Evolutionary conservation across 2,797 vertebrate species (phyloP).

Genomic region (Syngnathus acus): DNA sequence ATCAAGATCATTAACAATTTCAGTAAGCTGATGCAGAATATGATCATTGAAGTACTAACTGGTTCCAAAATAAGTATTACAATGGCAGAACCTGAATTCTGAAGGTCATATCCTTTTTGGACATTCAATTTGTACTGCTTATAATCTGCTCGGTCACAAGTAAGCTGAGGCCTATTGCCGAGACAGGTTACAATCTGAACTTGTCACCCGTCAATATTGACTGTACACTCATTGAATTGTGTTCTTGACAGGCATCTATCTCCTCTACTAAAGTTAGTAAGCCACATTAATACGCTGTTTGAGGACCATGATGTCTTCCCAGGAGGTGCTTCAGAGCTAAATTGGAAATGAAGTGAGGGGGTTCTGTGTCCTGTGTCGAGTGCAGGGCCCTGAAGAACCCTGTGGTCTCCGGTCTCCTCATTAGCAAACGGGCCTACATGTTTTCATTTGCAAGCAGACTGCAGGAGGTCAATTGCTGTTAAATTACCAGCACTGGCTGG

Average conservation of each 20-base stretch:
- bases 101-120: not conserved
- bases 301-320: slow-evolving; percentile 50
- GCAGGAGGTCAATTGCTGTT: slow-evolving; percentile 76
- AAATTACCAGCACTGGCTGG: slow-evolving; percentile 74
- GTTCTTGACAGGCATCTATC: slow-evolving; percentile 36
- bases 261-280: slow-evolving; percentile 24
- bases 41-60: too few species aligned
- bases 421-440: slow-evolving; percentile 69
- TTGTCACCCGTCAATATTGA: slow-evolving; percentile 6
- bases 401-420: slow-evolving; percentile 58
- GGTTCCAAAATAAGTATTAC: not conserved
- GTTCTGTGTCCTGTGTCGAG: slow-evolving; percentile 49
- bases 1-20: not conserved
- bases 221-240: slow-evolving; percentile 38
- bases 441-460: slow-evolving; percentile 72
- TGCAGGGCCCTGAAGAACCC: slow-evolving; percentile 42
- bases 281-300: slow-evolving; percentile 46
- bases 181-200: not conserved
- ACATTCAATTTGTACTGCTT: not conserved
- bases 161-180: not conserved
- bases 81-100: not conserved
- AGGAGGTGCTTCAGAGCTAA: slow-evolving; percentile 57
- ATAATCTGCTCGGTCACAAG: not conserved
- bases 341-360: slow-evolving; percentile 60
- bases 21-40: not conserved